Base-by-base conservation (phyloP, 2,888 invertebrate genomes). In the Lomographa bimaculata region DNA sequence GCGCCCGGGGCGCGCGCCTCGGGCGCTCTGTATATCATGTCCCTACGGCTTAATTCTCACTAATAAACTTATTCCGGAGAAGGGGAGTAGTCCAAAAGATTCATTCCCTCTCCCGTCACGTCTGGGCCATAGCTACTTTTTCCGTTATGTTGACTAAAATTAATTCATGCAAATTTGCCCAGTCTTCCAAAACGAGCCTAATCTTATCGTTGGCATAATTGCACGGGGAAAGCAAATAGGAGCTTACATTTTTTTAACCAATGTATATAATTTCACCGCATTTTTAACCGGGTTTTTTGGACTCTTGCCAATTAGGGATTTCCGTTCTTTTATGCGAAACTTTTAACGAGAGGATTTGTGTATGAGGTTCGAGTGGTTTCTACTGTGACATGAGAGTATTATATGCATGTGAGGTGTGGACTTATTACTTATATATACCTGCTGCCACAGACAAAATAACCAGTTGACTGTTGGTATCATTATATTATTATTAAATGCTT, bases 111-210 rank as follows among this genome's bases (percentile, higher is more conserved):
- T 50, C 76, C 12, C 38, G 58, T 71, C 77, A 77, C 77, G 77
- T 76, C 58, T 62, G 46, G 29, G 42, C 51, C 38, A 50, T 48
- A 42, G 46, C 60, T 50, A 66, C 64, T 65, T 71, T 74, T 76
- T 68, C 28, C 64, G 71, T 66, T 59, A 63, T 67, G 69, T 63
- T 65, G 45, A 60, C 69, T 67, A 50, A 76, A 79, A 79, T 77
- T 77, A 79, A 78, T 78, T 78, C 68, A 78, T 79, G 79, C 68
- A 78, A 79, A 79, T 73, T 64, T 68, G 60, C 50, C 53, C 58
- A 70, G 69, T 68, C 64, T 71, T 78, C 77, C 73, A 65, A 73
- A 79, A 71, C 64, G 68, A 64, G 63, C 63, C 68, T 77, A 76
- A 74, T 78, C 75, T 78, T 73, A 77, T 74, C 77, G 64, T 60